Base-by-base conservation (phyloP, 37 sponge, comb jelly and placozoan genomes). In the Beroe ovata region DNA sequence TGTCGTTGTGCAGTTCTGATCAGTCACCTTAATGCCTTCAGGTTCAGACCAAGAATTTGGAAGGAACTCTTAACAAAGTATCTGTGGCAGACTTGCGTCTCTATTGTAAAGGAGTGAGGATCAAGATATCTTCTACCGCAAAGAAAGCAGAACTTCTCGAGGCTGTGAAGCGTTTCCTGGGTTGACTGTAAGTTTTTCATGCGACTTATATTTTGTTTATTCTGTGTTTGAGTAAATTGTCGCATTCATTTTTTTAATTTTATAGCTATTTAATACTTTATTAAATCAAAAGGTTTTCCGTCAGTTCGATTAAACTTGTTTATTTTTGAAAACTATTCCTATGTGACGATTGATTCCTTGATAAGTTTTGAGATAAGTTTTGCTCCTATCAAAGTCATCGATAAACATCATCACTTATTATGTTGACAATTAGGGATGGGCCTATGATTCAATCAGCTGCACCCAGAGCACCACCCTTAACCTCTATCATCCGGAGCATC, bases 1-100 rank as follows among this genome's bases (percentile, higher is more conserved):
- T n/a, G n/a, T n/a, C n/a, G n/a, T n/a, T n/a, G n/a, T n/a, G n/a
- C n/a, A n/a, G n/a, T n/a, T n/a, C n/a, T n/a, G n/a, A n/a, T n/a
- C n/a, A n/a, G n/a, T n/a, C n/a, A n/a, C n/a, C n/a, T n/a, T n/a
- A n/a, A n/a, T n/a, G n/a, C 25, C 47, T 8, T 40, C 84, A 77
- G 84, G 84, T 77, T 21, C 54, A 77, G 47, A 42, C 6, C 26
- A 77, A 35, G 25, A 11, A 19, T 1, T 32, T 30, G 33, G 84
- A 77, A 77, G 84, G 84, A 77, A 77, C 84, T 14, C 84, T 77
- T 4, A 3, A 8, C 26, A 77, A 77, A 20, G 54, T 77, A 4
- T 21, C 54, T 40, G 84, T 77, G 8, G 28, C 42, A 3, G 84
- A 77, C 41, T 54, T 77, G 54, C 26, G 33, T 11, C 84, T 77